Conservation (phyloP, 1,140 invertebrate genomes). For the Drosophila hydei region DNA sequence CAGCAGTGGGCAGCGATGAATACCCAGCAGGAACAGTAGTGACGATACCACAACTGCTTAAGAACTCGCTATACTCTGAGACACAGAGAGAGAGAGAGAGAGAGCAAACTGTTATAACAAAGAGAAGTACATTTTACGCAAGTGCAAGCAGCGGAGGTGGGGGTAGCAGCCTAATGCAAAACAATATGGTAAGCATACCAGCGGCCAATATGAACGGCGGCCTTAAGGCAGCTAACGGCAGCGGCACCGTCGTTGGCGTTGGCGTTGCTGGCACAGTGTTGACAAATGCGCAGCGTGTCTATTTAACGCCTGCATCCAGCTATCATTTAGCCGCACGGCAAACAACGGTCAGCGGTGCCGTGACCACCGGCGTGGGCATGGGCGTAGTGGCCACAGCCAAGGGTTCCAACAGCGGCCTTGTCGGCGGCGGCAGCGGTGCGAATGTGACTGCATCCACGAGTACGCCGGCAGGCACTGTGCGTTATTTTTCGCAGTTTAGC, state of each 20-base stretch:
- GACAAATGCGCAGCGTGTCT: constrained; percentile 63
- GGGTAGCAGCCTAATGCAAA: constrained; percentile 62
- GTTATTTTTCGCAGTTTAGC: constrained; percentile 69
- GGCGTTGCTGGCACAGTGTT: constrained; percentile 52
- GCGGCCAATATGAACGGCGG: constrained; percentile 72
- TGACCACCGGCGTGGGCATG: constrained; percentile 13
- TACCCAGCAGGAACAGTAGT: constrained; percentile 18
- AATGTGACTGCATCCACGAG: constrained; percentile 21
- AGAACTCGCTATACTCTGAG: background rate
- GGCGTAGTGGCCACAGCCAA: constrained; percentile 17
- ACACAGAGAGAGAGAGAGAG: background rate
- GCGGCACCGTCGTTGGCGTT: constrained; percentile 43
- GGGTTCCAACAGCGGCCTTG: constrained; percentile 8
- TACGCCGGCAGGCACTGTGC: constrained; percentile 44
- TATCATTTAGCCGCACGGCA: constrained; percentile 40
- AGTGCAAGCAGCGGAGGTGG: background rate
- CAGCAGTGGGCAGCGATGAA: constrained; percentile 13
- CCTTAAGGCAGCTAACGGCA: constrained; percentile 46
- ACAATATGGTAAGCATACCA: constrained; percentile 81
- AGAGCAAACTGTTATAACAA: background rate
- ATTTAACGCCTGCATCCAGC: constrained; percentile 50
- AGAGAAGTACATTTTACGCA: background rate
- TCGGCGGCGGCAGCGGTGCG: background rate
- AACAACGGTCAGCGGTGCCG: constrained; percentile 2
- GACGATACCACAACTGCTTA: constrained; percentile 3